phyloP scores from a whole-genome alignment of 2,888 invertebrate genomes.

The Zelleria hepariella region DNA sequence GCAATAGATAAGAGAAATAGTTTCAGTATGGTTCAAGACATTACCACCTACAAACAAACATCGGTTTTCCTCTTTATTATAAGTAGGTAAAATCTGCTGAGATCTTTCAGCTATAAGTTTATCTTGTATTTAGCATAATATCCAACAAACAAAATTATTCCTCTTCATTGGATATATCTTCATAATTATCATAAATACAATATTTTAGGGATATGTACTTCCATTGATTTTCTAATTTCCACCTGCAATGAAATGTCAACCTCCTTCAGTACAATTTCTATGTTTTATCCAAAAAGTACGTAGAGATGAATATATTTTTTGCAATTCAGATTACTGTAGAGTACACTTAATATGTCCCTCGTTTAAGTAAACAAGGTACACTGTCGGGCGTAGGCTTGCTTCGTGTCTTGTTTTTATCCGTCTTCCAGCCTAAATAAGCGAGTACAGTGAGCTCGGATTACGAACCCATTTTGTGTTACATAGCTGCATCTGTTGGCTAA shows the following conservation, averaged over 20 bases:
- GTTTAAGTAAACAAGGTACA: conserved; percentile 69
- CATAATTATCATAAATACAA: too few species aligned
- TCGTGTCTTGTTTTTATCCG: conserved; percentile 62
- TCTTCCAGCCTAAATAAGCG: conserved; percentile 32
- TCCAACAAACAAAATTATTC: too few species aligned
- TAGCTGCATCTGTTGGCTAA: background rate
- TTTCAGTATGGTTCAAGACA: too few species aligned
- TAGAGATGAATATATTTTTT: background rate
- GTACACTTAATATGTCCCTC: conserved; percentile 43
- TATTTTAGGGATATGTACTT: background rate
- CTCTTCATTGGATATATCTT: too few species aligned
- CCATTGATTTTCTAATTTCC: background rate
- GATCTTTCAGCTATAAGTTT: too few species aligned
- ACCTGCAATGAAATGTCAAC: background rate
- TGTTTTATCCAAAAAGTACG: background rate
- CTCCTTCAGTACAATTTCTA: background rate
- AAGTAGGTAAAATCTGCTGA: too few species aligned
- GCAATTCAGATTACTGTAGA: background rate
- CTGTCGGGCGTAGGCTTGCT: conserved; percentile 47
- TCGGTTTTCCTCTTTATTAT: too few species aligned
- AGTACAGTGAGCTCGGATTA: background rate
- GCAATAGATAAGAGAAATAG: too few species aligned
- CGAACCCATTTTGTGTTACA: background rate
- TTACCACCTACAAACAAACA: too few species aligned
- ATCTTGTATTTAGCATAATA: too few species aligned